phyloP scores from a whole-genome alignment of 2,113 vertebrate species.

The Ailurus styani region DNA sequence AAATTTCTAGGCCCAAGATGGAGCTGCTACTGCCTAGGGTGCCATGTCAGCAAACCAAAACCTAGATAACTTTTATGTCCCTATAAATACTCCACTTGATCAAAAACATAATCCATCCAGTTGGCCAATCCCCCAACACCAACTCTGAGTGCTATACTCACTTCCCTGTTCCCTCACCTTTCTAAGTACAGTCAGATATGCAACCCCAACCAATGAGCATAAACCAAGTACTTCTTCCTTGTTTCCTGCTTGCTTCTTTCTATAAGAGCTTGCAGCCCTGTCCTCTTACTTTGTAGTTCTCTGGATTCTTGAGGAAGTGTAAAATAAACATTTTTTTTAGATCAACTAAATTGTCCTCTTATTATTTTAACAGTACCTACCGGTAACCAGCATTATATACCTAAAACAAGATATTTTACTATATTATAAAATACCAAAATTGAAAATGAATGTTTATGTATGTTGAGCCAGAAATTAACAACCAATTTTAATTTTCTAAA shows the following conservation, averaged over 20 bases:
- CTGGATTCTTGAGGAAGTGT: background rate
- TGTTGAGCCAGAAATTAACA: background rate
- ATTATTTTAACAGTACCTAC: background rate
- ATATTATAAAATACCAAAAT: background rate
- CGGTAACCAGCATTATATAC: background rate
- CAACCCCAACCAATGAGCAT: background rate
- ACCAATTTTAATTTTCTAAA: background rate
- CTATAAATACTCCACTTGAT: background rate
- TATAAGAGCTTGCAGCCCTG: background rate
- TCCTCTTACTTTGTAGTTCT: background rate
- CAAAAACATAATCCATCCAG: background rate
- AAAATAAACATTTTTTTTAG: too few species aligned
- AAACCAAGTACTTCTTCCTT: background rate
- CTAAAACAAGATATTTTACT: slow-evolving; percentile 18
- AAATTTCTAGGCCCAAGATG: background rate
- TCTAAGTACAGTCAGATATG: background rate
- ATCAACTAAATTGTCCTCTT: background rate
- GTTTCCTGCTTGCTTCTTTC: background rate
- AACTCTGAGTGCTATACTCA: too few species aligned
- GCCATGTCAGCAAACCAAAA: background rate
- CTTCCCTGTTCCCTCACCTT: background rate
- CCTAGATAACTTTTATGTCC: background rate
- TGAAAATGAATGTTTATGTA: background rate
- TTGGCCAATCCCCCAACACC: background rate
- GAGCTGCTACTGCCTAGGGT: background rate